Evolutionary conservation across 2,888 invertebrate genomes (phyloP).

Genomic region (Sicus ferrugineus): DNA sequence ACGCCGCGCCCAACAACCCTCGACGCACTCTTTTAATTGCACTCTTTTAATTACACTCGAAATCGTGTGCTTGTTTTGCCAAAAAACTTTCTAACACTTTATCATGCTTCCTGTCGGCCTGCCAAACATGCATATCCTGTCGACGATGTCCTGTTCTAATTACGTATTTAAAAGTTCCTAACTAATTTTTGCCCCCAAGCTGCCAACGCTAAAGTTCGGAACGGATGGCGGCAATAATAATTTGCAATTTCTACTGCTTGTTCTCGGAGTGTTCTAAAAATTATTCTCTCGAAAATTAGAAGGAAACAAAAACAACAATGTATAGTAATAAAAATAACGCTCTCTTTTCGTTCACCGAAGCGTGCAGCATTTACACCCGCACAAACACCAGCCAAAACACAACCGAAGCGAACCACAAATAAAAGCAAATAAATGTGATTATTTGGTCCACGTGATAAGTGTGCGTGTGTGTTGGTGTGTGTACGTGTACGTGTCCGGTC

Average conservation of each 20-base stretch:
- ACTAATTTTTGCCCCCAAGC: slow-evolving; percentile 6
- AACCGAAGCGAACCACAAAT: not conserved
- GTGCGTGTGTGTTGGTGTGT: not conserved
- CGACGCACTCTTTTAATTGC: too few relatives aligned
- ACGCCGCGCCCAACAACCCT: not conserved
- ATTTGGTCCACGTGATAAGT: slow-evolving; percentile 9
- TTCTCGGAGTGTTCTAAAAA: not conserved
- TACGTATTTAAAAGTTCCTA: slow-evolving; percentile 18
- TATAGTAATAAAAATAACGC: not conserved
- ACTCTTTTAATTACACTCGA: not conserved
- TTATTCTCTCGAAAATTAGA: not conserved
- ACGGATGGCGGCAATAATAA: not conserved
- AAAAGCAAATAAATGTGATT: slow-evolving; percentile 15
- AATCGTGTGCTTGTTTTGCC: too few relatives aligned
- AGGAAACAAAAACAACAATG: not conserved
- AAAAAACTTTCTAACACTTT: not conserved
- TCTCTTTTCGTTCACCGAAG: not conserved
- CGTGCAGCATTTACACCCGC: not conserved
- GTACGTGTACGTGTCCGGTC: not conserved
- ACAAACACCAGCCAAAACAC: not conserved
- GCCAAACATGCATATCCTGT: not conserved
- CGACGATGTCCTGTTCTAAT: slow-evolving; percentile 10
- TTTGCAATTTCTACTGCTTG: slow-evolving; percentile 1
- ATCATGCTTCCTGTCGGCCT: not conserved
- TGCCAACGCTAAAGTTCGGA: not conserved